phyloP scores from a whole-genome alignment of 2,797 vertebrate genomes.

The Loriculus beryllinus region DNA sequence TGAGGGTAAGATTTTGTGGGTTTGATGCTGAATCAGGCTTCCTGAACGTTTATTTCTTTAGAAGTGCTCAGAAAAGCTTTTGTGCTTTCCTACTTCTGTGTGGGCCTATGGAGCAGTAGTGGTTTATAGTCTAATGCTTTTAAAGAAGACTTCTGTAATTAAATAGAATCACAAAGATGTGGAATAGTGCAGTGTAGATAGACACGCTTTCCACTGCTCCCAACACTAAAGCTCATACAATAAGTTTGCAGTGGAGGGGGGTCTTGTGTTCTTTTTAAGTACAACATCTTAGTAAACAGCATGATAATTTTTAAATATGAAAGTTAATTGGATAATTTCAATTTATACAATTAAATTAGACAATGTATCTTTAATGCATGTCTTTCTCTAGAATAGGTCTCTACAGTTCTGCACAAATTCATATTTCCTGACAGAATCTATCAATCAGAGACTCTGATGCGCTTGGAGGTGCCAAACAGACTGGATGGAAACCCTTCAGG shows the following conservation, averaged over 20 bases:
- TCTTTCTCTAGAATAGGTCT: background rate
- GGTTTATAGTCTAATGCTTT: background rate
- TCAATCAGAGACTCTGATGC: background rate
- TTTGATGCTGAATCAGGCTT: background rate
- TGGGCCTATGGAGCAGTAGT: background rate
- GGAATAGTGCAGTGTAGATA: background rate
- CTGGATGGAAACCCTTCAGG: background rate
- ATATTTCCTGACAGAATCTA: background rate
- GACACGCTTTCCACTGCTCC: background rate
- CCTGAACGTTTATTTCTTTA: background rate
- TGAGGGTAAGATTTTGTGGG: background rate
- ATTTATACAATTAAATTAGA: background rate
- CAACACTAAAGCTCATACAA: background rate
- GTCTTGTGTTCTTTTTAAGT: background rate
- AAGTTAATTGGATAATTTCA: background rate
- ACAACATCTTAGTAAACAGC: background rate
- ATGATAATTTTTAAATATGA: background rate
- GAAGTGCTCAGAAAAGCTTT: background rate
- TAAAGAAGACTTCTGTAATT: background rate
- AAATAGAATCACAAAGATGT: background rate
- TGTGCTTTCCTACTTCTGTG: background rate
- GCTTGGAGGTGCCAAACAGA: background rate
- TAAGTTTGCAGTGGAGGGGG: background rate
- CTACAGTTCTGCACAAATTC: background rate
- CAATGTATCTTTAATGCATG: background rate